Evolutionary conservation across 2,888 invertebrate species (phyloP), one percentile per base, ranked within the genome.

Genomic region (Lasioglossum villosulum): DNA sequence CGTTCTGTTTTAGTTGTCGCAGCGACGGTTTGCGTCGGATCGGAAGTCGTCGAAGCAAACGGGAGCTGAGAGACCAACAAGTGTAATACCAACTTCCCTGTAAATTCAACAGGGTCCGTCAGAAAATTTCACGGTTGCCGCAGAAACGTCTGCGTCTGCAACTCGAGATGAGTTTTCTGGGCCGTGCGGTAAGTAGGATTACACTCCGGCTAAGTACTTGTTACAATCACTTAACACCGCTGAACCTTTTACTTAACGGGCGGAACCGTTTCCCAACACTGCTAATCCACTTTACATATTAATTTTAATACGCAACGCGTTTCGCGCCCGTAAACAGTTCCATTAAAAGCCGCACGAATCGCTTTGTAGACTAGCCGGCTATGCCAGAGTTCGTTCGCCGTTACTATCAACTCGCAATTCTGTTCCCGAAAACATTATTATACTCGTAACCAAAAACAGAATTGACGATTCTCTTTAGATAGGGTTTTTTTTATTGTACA

Each of bases 171-270:
- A 82, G 78, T 78, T 86, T 85, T 85, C 82, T 74, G 30, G 74
- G 48, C 85, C 71, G 63, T 71, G 82, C 45, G 34, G 80, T 75
- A 80, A 87, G 80, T 78, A 82, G 80, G 80, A 86, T 86, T 86
- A 83, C 75, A 75, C 42, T 80, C 45, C 34, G 48, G 66, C 68
- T 80, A 87, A 87, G 75, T 80, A 80, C 80, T 80, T 83, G 75
- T 80, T 87, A 86, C 86, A 80, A 80, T 87, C 80, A 75, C 80
- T 86, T 83, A 86, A 56, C 72, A 34, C 68, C 14, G 75, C 66
- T n/a, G 71, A 80, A 82, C 48, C 78, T 76, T 86, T 72, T 75
- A 30, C 79, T 75, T 86, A 85, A 76, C 78, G 48, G 48, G 45
- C 45, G 74, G 63, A 34, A 77, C 56, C 16, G 63, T 75, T 56